Conservation (phyloP, 2,888 invertebrate genomes). For the Loripinus fragilis region DNA sequence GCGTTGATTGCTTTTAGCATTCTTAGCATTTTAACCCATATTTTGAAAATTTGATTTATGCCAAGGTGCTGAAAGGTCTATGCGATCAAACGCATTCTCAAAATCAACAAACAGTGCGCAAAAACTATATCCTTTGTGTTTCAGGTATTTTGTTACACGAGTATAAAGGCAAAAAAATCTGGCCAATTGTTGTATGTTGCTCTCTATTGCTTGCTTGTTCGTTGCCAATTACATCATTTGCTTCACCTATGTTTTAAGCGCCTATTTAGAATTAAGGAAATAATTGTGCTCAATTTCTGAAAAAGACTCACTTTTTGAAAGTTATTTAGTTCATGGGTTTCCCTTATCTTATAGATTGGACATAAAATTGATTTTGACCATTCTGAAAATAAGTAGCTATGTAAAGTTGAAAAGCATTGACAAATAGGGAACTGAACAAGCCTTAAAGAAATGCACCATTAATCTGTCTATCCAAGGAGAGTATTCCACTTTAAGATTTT, state of each 20-base stretch:
- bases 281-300: background rate
- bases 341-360: background rate
- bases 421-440: background rate
- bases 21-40: slow-evolving; percentile 7
- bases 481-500: background rate
- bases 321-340: background rate
- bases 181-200: background rate
- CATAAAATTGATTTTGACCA: slow-evolving; percentile 15
- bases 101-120: slow-evolving; percentile 5
- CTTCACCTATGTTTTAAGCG: background rate
- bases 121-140: background rate
- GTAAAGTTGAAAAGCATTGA: background rate
- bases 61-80: background rate
- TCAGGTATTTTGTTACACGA: slow-evolving; percentile 2
- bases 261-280: background rate
- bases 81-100: no score
- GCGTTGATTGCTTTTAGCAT: slow-evolving; percentile 7
- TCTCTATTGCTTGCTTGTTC: background rate
- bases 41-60: background rate
- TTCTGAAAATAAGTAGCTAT: background rate
- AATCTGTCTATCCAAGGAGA: background rate
- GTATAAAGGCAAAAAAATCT: slow-evolving; percentile 1
- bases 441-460: background rate
- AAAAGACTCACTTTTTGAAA: background rate
- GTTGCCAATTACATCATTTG: background rate